A percentile compares a stretch with the other conserved stretches of the same genome.
These are phyloP conservation scores for Acanthaster planci DNA, from an alignment of 35 echinoderm and acorn worm species.

Conservation along the genomic window DNA sequence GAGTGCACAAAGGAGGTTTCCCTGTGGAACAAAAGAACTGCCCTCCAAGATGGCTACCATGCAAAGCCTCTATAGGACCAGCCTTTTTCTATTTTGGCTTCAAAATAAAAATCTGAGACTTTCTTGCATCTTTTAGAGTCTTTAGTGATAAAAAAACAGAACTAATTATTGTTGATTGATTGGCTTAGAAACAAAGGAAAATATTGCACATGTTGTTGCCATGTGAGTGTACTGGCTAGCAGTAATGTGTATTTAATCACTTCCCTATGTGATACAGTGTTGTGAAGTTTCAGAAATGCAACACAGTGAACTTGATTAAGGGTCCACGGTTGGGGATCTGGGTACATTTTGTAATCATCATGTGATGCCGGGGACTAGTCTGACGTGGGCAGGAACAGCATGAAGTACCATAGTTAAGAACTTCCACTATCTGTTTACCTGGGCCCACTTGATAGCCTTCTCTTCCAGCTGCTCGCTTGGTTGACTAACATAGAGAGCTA, in stretches of 20 bases:
- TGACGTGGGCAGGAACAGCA: not conserved
- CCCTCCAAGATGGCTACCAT: too few species aligned
- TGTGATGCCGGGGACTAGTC: not conserved
- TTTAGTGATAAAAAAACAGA: too few species aligned
- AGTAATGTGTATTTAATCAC: not conserved
- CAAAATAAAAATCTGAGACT: too few species aligned
- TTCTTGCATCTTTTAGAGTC: too few species aligned
- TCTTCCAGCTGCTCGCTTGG: constrained; percentile 16
- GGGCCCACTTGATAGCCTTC: constrained; percentile 46
- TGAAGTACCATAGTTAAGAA: not conserved
- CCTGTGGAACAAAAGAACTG: too few species aligned
- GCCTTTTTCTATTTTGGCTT: not conserved
- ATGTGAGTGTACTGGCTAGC: too few species aligned
- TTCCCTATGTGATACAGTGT: not conserved
- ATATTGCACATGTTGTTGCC: too few species aligned
- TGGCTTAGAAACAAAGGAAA: too few species aligned
- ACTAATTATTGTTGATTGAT: too few species aligned
- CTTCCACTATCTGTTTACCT: constrained; percentile 28
- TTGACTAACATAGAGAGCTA: not conserved
- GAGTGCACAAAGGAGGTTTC: too few species aligned
- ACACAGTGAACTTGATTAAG: not conserved
- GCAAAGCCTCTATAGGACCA: too few species aligned
- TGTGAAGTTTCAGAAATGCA: not conserved
- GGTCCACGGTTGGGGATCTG: not conserved
- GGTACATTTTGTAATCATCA: not conserved